Evolutionary conservation across 2,888 invertebrate species (phyloP).

Genomic region (Pemphredon lugubris): DNA sequence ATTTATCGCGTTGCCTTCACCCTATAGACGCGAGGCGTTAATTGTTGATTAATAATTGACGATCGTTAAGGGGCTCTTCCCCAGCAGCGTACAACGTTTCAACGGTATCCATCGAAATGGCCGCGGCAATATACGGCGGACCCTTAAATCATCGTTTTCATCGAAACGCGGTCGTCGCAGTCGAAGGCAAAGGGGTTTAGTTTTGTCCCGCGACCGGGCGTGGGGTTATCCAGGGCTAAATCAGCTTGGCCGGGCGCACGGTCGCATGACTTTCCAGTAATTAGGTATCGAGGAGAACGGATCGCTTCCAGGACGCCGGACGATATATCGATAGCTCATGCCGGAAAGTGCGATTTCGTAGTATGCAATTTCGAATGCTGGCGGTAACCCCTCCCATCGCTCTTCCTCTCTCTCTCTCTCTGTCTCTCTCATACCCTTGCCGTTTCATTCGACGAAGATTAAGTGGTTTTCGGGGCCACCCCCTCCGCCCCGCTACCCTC

Average conservation of each 20-base stretch:
- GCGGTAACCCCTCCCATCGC: not conserved
- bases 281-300: constrained; percentile 60
- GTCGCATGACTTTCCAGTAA: constrained; percentile 60
- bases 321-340: constrained; percentile 46
- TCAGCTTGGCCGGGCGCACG: constrained; percentile 50
- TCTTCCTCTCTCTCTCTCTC: constrained; percentile 6
- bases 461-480: constrained; percentile 57
- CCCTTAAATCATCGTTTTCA: too few relatives aligned
- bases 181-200: constrained; percentile 16
- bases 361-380: constrained; percentile 50
- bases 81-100: too few relatives aligned
- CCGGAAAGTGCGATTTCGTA: constrained; percentile 54
- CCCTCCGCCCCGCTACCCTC: too few relatives aligned
- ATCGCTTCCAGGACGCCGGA: constrained; percentile 53
- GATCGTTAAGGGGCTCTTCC: too few relatives aligned
- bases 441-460: constrained; percentile 59
- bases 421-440: constrained; percentile 6
- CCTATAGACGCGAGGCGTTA: too few relatives aligned
- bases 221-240: constrained; percentile 63
- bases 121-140: too few relatives aligned
- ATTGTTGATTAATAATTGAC: too few relatives aligned
- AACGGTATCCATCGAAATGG: too few relatives aligned
- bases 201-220: constrained; percentile 27
- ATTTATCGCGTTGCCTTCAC: too few relatives aligned
- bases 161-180: constrained; percentile 54